Evolutionary conservation across 2,888 invertebrate species (phyloP).

Genomic region (Calliphora vomitoria): DNA sequence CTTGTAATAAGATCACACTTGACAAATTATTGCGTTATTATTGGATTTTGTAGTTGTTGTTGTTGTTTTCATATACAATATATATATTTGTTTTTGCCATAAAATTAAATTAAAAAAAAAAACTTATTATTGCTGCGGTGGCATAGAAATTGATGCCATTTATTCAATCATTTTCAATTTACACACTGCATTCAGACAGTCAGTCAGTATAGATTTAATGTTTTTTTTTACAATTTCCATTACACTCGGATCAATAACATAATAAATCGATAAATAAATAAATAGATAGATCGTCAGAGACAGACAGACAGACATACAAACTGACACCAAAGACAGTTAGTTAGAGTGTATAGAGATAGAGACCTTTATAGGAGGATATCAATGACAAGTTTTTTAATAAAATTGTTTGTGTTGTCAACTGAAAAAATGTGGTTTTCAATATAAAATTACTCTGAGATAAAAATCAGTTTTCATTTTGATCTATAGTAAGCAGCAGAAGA

Average conservation of each 20-base stretch:
- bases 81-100: not conserved
- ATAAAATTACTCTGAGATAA: constrained; percentile 62
- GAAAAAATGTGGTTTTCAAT: constrained; percentile 74
- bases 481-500: not conserved
- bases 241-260: constrained; percentile 12
- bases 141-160: constrained; percentile 68
- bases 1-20: constrained; percentile 74
- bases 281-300: constrained; percentile 34
- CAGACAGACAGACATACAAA: constrained; percentile 21
- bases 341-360: constrained; percentile 5
- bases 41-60: constrained; percentile 52
- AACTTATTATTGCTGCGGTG: constrained; percentile 50
- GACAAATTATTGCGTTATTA: constrained; percentile 75
- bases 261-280: constrained; percentile 37
- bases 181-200: constrained; percentile 48
- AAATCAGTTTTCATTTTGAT: constrained; percentile 61
- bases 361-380: constrained; percentile 69
- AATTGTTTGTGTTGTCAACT: constrained; percentile 75
- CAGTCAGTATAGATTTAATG: not conserved
- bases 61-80: not conserved
- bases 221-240: not conserved
- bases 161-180: constrained; percentile 62
- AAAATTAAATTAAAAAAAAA: not conserved
- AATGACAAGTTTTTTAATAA: constrained; percentile 74
- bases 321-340: constrained; percentile 50